These are phyloP conservation scores for Drosophila varians DNA, from an alignment of 1,140 invertebrate species.

Conservation along the genomic window DNA sequence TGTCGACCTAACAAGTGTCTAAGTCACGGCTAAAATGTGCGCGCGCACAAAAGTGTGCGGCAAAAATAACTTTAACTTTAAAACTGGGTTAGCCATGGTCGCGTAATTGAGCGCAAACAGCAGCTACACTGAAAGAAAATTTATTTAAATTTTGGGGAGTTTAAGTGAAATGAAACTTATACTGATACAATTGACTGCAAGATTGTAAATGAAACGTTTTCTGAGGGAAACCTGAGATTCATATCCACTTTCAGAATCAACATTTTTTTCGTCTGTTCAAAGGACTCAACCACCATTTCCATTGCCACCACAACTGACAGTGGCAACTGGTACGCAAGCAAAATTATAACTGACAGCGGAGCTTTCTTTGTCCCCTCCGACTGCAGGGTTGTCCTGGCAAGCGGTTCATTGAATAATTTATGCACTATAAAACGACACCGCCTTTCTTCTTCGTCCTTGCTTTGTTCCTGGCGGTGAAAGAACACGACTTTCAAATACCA, in stretches of 20 bases:
- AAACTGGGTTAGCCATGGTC: conserved; percentile 60
- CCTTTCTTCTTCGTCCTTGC: conserved; percentile 3
- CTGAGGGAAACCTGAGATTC: background rate
- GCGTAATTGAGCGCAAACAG: conserved; percentile 9
- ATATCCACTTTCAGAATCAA: background rate
- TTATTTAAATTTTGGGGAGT: background rate
- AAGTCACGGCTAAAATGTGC: conserved; percentile 33
- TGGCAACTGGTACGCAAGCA: conserved; percentile 50
- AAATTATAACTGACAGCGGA: conserved; percentile 76
- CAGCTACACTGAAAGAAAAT: background rate
- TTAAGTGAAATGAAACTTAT: too few species aligned
- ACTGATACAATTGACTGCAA: too few species aligned
- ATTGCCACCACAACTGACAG: conserved; percentile 18
- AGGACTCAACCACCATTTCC: conserved; percentile 2
- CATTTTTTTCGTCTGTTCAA: background rate
- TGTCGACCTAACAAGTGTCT: conserved; percentile 44
- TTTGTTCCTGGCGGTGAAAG: background rate
- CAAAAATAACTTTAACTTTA: conserved; percentile 26
- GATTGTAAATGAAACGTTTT: background rate
- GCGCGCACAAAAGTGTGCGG: conserved; percentile 46
- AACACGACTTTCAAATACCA: background rate
- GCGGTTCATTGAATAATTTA: conserved; percentile 78
- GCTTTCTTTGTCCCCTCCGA: conserved; percentile 57
- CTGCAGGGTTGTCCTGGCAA: conserved; percentile 48
- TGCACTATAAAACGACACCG: conserved; percentile 63